Percentiles rank a stretch among this genome's conserved stretches.
Conservation (phyloP, 2,113 vertebrate species). For the Axis porcinus region DNA sequence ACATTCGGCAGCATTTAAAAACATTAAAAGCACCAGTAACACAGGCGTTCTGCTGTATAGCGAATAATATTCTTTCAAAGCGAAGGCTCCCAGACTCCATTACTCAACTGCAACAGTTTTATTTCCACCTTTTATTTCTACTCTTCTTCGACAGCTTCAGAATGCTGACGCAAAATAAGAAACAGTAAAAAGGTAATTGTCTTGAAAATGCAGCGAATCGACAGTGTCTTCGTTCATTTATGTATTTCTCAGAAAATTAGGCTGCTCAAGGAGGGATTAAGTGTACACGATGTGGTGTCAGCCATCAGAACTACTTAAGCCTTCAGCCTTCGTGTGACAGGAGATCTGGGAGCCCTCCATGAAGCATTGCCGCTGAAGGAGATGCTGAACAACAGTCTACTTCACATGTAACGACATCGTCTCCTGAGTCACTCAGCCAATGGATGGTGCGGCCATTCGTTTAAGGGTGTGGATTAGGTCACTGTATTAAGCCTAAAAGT, state of each 20-base stretch:
- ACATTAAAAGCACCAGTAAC: conserved; percentile 1
- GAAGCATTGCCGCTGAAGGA: neutral
- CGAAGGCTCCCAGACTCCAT: neutral
- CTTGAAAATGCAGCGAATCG: conserved; percentile 37
- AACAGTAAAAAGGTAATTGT: conserved; percentile 49
- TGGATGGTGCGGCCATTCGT: neutral
- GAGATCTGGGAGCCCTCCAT: neutral
- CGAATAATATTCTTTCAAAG: neutral
- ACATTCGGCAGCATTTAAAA: conserved; percentile 32
- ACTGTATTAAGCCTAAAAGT: conserved; percentile 23
- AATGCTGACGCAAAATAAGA: conserved; percentile 15
- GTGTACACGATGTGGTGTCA: neutral
- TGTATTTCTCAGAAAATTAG: conserved; percentile 22
- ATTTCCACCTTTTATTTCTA: conserved; percentile 36
- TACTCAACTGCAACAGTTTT: conserved; percentile 6
- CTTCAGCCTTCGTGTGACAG: neutral
- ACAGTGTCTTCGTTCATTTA: neutral
- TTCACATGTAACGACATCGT: neutral
- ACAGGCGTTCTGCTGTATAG: neutral
- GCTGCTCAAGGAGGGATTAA: neutral
- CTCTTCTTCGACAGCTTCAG: neutral
- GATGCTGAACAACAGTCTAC: neutral
- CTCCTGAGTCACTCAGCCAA: neutral
- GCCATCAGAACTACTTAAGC: neutral
- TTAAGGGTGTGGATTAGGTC: conserved; percentile 17